phyloP scores from a whole-genome alignment of 2,113 vertebrate genomes.

The Trichomycterus rosablanca region DNA sequence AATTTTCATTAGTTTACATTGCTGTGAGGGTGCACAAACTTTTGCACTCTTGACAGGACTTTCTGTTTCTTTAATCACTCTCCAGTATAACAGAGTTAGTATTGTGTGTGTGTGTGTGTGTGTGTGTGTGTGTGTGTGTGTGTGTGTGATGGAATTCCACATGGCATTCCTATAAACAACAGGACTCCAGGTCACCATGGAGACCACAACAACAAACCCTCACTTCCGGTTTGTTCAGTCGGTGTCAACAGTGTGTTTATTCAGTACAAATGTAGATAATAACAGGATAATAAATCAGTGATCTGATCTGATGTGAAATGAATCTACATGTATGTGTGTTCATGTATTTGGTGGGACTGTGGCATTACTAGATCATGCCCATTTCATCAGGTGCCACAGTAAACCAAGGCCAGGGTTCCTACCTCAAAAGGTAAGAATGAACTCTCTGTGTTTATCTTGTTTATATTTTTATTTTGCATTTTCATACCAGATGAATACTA shows the following conservation, averaged over 20 bases:
- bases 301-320: not conserved
- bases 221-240: slow-evolving; percentile 30
- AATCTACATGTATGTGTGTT: not conserved
- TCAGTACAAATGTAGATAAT: slow-evolving; percentile 29
- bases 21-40: no score
- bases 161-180: slow-evolving; percentile 2
- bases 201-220: slow-evolving; percentile 67
- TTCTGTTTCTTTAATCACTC: no score
- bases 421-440: slow-evolving; percentile 66
- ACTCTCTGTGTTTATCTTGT: not conserved
- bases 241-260: not conserved
- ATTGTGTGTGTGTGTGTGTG: no score
- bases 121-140: no score
- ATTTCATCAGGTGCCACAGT: slow-evolving; percentile 57
- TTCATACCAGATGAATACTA: no score
- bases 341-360: not conserved
- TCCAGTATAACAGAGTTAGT: no score
- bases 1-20: no score
- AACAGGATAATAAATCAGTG: not conserved
- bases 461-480: no score
- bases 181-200: slow-evolving; percentile 54
- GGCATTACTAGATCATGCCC: slow-evolving; percentile 50
- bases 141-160: no score
- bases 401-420: slow-evolving; percentile 60
- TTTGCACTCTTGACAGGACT: no score